Evolutionary conservation across 1,140 invertebrate genomes (phyloP), one percentile per base, ranked within the genome.

Genomic region (Philotrypesis tridentata): DNA sequence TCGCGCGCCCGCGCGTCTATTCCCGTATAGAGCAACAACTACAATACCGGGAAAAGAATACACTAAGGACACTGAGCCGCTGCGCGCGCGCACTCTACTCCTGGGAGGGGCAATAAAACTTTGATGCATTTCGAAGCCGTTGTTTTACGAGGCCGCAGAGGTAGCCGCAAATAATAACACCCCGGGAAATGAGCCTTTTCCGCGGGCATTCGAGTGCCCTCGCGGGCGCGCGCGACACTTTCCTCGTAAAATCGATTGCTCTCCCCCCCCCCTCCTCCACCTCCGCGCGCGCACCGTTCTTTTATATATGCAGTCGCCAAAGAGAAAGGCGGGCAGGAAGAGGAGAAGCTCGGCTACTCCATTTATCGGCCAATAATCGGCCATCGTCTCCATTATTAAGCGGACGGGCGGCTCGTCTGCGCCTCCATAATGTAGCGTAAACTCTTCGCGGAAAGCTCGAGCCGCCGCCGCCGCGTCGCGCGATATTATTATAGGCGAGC

Each of bases 171-270:
- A 55, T 55, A 55, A 55, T 55, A 55, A 55, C 48, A 17, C 48
- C 48, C 21, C 21, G 17, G 29, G 31, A 37, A 76, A 65, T 65
- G 74, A 31, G 74, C 21, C 48, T 55, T 55, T 55, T n/a, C 48
- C 48, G 17, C 17, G 5, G 17, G 7, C 7, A 55, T 55, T 55
- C 48, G 1, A 6, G 48, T 55, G 21, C 33, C 9, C 33, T n/a
- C n/a, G n/a, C n/a, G n/a, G n/a, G n/a, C 43, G 17, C 48, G n/a
- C 25, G 33, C 7, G 75, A 29, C n/a, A 48, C 75, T 78, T 78
- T 78, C 68, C 25, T 78, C 75, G 63, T 67, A 43, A 78, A 68
- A 78, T 78, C 29, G 63, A 78, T 68, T 33, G 60, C 5, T 29
- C 23, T n/a, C n/a, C n/a, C n/a, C n/a, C n/a, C n/a, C n/a, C n/a